Percentiles rank a stretch among this genome's conserved stretches.
Evolutionary conservation across 2,113 vertebrate species (phyloP).

Genomic region (Leptocoma aspasia): DNA sequence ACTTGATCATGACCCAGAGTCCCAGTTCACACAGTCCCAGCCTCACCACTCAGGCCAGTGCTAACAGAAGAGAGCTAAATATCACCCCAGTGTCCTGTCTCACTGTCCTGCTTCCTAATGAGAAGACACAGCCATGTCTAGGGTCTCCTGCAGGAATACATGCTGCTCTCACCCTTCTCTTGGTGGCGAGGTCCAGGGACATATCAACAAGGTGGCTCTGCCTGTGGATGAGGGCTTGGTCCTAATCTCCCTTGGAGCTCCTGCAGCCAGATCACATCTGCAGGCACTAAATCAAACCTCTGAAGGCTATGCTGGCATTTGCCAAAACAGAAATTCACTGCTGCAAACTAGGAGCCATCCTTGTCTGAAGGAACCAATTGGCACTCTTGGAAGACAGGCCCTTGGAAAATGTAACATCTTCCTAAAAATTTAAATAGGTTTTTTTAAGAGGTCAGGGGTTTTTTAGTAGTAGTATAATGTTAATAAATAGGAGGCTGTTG

Average conservation of each 20-base stretch:
- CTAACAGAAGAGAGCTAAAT: not conserved
- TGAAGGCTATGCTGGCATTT: not conserved
- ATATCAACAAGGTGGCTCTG: rapidly evolving
- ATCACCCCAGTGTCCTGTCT: not conserved
- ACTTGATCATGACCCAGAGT: not conserved
- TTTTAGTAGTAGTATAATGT: not conserved
- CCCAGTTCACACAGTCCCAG: not conserved
- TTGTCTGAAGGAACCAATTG: not conserved
- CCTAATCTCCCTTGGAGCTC: not conserved
- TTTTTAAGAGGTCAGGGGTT: not conserved
- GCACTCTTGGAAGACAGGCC: not conserved
- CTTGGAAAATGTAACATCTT: not conserved
- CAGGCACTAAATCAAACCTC: not conserved
- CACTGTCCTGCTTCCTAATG: not conserved
- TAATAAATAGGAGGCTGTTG: not conserved
- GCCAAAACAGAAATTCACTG: not conserved
- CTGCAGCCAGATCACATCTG: not conserved
- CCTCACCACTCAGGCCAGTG: not conserved
- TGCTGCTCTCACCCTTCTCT: not conserved
- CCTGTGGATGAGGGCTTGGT: not conserved
- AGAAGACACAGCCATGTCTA: rapidly evolving
- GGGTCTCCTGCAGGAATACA: not conserved
- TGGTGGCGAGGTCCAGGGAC: not conserved
- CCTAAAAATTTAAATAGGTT: not conserved
- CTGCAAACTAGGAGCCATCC: not conserved